Evolutionary conservation across 1,140 invertebrate genomes (phyloP).

Genomic region (Sycobia sp.): DNA sequence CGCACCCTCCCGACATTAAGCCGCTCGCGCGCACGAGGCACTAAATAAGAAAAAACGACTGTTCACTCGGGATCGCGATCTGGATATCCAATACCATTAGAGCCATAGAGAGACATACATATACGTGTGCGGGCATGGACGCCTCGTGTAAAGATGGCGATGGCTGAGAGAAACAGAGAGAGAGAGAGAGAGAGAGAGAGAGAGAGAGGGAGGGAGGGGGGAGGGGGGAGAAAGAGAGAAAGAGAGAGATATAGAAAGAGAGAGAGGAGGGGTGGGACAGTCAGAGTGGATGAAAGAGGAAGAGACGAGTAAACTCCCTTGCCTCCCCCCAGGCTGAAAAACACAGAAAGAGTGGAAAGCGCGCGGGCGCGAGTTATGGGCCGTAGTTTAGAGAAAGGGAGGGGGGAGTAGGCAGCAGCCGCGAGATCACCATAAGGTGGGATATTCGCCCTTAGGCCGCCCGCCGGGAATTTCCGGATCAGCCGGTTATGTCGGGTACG

Average conservation of each 20-base stretch:
- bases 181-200: background rate
- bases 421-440: slow-evolving; percentile 50
- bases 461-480: slow-evolving; percentile 43
- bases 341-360: too few relatives aligned
- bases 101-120: background rate
- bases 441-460: slow-evolving; percentile 38
- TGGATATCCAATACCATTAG: slow-evolving; percentile 43
- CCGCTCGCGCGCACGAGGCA: background rate
- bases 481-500: slow-evolving; percentile 43
- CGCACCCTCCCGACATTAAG: slow-evolving; percentile 2
- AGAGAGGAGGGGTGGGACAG: slow-evolving; percentile 8
- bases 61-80: slow-evolving; percentile 22
- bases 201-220: background rate
- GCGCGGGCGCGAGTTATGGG: slow-evolving; percentile 19
- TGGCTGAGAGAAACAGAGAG: background rate
- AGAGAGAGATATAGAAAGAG: background rate
- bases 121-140: slow-evolving; percentile 16
- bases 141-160: too few relatives aligned
- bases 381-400: background rate
- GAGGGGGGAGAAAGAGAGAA: background rate
- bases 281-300: background rate
- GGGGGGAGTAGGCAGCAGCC: too few relatives aligned
- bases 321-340: too few relatives aligned
- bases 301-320: slow-evolving; percentile 2
- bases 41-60: slow-evolving; percentile 31